Percentiles rank a stretch among this genome's conserved stretches.
Conservation (phyloP, 37 sponge, comb jelly and placozoan species). For the Halichondria panicea region DNA sequence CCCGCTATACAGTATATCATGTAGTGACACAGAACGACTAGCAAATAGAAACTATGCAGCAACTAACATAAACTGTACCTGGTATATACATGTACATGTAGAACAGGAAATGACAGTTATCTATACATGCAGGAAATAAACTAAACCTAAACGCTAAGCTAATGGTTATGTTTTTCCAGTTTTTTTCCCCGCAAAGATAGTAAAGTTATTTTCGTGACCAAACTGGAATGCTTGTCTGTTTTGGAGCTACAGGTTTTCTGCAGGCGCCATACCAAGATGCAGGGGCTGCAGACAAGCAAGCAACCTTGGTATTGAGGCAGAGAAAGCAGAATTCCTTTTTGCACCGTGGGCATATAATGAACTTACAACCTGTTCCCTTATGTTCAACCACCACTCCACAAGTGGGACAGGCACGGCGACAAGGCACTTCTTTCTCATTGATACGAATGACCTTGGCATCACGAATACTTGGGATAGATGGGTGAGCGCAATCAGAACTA, state of each 20-base stretch:
- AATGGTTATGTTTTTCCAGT: too few relatives aligned
- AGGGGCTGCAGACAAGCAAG: neutral
- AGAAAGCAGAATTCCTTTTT: slow-evolving; percentile 51
- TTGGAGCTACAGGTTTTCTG: slow-evolving; percentile 17
- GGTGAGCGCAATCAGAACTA: slow-evolving; percentile 34
- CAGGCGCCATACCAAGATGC: slow-evolving; percentile 25
- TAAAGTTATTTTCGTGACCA: too few relatives aligned
- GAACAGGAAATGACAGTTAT: too few relatives aligned
- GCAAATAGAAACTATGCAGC: too few relatives aligned
- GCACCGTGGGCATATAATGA: slow-evolving; percentile 29
- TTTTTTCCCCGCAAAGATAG: too few relatives aligned
- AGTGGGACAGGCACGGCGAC: slow-evolving; percentile 55
- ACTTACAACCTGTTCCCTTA: slow-evolving; percentile 35
- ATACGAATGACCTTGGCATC: slow-evolving; percentile 19
- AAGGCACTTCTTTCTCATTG: slow-evolving; percentile 41
- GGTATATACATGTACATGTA: too few relatives aligned
- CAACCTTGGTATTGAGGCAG: slow-evolving; percentile 32
- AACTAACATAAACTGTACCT: too few relatives aligned
- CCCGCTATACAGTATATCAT: too few relatives aligned
- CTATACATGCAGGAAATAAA: too few relatives aligned
- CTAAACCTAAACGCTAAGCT: too few relatives aligned
- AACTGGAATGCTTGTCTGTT: slow-evolving; percentile 29
- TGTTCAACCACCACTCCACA: slow-evolving; percentile 63
- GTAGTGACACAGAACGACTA: too few relatives aligned
- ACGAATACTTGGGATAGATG: slow-evolving; percentile 14